Evolutionary conservation across 1,140 invertebrate species (phyloP).

Genomic region (Ladona fulva): DNA sequence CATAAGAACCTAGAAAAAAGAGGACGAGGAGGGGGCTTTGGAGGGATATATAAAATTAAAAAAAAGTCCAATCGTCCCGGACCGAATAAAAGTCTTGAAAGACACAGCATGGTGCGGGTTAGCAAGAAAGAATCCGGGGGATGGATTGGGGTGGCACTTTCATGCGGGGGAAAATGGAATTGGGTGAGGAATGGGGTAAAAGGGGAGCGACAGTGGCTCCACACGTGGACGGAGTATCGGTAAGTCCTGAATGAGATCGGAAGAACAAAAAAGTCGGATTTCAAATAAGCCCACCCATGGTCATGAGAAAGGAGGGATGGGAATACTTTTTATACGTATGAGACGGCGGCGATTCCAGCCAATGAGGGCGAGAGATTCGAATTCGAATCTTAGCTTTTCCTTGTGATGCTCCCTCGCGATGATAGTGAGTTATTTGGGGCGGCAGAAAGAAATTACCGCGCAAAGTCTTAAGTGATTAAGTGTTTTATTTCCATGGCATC

Average conservation of each 20-base stretch:
- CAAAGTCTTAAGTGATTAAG: too few species aligned
- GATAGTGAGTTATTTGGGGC: too few species aligned
- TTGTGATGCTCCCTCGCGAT: too few species aligned
- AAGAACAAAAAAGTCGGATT: neutral
- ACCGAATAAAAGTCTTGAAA: neutral
- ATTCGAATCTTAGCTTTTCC: too few species aligned
- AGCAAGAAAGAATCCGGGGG: too few species aligned
- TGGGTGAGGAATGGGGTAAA: neutral
- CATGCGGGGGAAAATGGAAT: too few species aligned
- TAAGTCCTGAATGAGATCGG: neutral
- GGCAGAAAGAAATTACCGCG: too few species aligned
- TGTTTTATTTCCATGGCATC: too few species aligned
- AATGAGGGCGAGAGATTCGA: too few species aligned
- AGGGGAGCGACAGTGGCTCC: neutral
- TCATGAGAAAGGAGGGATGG: neutral
- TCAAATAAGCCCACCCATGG: neutral
- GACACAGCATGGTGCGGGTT: neutral
- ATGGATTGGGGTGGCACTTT: too few species aligned
- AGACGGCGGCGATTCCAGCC: too few species aligned
- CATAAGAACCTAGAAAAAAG: neutral
- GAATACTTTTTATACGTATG: too few species aligned
- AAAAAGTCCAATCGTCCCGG: neutral
- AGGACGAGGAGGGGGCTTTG: neutral
- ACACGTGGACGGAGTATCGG: neutral
- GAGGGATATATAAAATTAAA: neutral